These are phyloP conservation scores for Tragelaphus strepsiceros DNA, from an alignment of 2,113 vertebrate genomes.

Conservation along the genomic window DNA sequence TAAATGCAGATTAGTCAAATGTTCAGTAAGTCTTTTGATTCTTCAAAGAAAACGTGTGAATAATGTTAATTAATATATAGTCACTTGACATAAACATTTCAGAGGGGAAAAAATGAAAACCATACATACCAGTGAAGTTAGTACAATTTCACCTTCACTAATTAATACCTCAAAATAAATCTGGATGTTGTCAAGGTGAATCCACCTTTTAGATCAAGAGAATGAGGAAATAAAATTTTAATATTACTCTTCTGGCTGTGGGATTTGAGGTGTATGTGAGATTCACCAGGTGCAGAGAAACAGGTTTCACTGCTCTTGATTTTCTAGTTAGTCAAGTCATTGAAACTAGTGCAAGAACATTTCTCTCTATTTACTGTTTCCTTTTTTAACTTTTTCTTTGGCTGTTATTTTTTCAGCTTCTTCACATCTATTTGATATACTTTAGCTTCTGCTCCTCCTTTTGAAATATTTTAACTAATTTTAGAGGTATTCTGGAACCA, in stretches of 20 bases:
- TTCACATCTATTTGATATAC: background rate
- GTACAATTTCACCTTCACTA: background rate
- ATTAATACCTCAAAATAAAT: background rate
- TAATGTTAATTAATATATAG: background rate
- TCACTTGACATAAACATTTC: background rate
- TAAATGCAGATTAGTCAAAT: background rate
- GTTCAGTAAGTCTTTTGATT: background rate
- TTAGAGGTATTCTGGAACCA: background rate
- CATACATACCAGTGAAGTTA: background rate
- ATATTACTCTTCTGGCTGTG: background rate
- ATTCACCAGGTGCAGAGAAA: background rate
- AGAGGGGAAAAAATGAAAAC: background rate
- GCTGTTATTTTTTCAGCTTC: background rate
- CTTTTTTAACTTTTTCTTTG: background rate
- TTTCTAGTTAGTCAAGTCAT: conserved; percentile 6
- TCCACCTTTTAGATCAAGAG: background rate
- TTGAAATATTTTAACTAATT: conserved; percentile 21
- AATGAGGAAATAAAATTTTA: background rate
- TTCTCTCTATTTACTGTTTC: background rate
- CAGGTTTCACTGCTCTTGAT: background rate
- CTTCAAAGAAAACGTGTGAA: background rate
- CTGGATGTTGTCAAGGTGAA: background rate
- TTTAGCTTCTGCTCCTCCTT: background rate
- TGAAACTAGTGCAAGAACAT: background rate
- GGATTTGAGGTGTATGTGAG: background rate